Evolutionary conservation across 2,888 invertebrate species (phyloP).

Genomic region (Lasioglossum morio): DNA sequence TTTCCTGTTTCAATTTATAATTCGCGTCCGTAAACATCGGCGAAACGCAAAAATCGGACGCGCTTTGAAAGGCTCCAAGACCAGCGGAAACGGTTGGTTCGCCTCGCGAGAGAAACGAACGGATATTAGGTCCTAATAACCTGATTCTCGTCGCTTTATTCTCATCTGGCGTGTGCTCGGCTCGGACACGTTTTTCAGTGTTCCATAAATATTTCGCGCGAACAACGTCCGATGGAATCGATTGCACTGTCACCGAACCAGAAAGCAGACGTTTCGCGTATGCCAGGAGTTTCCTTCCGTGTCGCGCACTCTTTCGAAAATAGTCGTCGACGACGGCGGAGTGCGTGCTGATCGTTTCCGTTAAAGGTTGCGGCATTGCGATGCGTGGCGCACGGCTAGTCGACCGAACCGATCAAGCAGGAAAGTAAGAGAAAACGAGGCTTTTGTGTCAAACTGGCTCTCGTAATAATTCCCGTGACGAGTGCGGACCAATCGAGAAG

Average conservation of each 20-base stretch:
- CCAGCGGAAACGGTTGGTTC: slow-evolving; percentile 27
- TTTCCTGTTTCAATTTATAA: slow-evolving; percentile 26
- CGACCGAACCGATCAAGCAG: slow-evolving; percentile 76
- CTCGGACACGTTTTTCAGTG: slow-evolving; percentile 48
- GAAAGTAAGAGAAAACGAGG: slow-evolving; percentile 83
- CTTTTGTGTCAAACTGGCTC: slow-evolving; percentile 79
- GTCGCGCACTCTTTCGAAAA: slow-evolving; percentile 40
- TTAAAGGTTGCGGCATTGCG: slow-evolving; percentile 41
- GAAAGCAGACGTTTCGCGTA: slow-evolving; percentile 36
- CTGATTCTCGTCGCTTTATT: slow-evolving; percentile 67
- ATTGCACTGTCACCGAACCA: slow-evolving; percentile 14
- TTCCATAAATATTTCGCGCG: background rate
- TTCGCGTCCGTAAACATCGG: slow-evolving; percentile 1
- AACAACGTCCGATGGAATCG: background rate
- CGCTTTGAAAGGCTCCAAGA: slow-evolving; percentile 2
- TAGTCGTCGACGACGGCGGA: slow-evolving; percentile 26
- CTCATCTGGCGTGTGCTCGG: slow-evolving; percentile 41
- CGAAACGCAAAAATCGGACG: background rate
- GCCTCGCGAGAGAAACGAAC: slow-evolving; percentile 51
- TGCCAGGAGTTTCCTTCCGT: slow-evolving; percentile 16
- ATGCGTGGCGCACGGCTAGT: slow-evolving; percentile 72
- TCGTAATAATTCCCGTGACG: slow-evolving; percentile 68
- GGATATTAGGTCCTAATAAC: slow-evolving; percentile 69
- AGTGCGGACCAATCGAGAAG: slow-evolving; percentile 42
- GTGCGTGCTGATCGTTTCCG: slow-evolving; percentile 51